Evolutionary conservation across 2,888 invertebrate genomes (phyloP), one percentile per base, ranked within the genome.

Genomic region (Cephus sareptanus): DNA sequence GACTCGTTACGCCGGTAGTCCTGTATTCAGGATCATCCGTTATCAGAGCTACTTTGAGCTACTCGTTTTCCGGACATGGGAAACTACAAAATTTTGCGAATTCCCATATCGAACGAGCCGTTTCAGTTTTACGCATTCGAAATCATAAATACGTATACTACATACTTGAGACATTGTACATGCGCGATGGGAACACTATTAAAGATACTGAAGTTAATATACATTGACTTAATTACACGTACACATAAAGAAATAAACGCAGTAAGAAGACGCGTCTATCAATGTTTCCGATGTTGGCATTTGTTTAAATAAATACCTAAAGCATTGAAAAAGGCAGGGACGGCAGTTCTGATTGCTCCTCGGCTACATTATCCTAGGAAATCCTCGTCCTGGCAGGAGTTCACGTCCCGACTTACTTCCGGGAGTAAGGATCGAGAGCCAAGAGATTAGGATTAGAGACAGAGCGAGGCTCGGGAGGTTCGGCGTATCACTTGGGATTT

Each of bases 201-300:
- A 33, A 68, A 33, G 34, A 76, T 70, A 69, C 15, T 31, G 34
- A 69, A 40, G 31, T 69, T 31, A 40, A 76, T 40, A 31, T 6
- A 76, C 79, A 75, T 78, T 73, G 75, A 83, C 79, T 80, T 80
- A 79, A 78, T 83, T 79, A 81, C 79, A 80, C 79, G 79, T 80
- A 76, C 80, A 77, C 76, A 70, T 77, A 68, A 73, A 78, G 30
- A 75, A 31, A 77, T 23, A 70, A 33, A 76, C 33, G 76, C 70
- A 81, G 74, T 80, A 83, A 80, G 83, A 80, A 79, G 81, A 84
- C 83, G 86, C 84, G 85, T 87, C 83, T 89, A 89, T 90, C 86
- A 86, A 88, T 90, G 88, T 90, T 90, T 88, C 86, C 85, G 89
- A 88, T 87, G 89, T 90, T 90, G 89, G 85, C 84, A 87, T 89